Evolutionary conservation across 2,888 invertebrate species (phyloP).

Genomic region (Cheilosia soror): DNA sequence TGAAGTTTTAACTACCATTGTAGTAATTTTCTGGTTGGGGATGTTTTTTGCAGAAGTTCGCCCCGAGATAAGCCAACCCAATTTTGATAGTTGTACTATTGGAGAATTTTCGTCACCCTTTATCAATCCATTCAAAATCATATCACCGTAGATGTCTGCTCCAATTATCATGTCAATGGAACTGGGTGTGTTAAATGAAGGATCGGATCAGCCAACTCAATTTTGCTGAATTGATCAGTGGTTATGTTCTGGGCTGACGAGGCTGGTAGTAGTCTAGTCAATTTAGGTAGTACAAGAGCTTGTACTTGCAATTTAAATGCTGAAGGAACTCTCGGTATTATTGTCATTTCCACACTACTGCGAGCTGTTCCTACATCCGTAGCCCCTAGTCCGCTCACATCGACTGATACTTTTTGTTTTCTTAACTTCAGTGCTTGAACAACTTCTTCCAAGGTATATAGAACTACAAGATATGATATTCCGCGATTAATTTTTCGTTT

Average conservation of each 20-base stretch:
- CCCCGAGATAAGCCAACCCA: no score
- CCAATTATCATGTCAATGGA: background rate
- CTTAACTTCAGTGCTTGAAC: background rate
- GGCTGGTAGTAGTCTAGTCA: background rate
- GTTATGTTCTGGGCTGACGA: background rate
- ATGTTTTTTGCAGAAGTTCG: no score
- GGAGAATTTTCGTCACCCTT: background rate
- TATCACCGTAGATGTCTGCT: constrained; percentile 2
- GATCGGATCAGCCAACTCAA: background rate
- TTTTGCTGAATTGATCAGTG: background rate
- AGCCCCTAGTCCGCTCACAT: background rate
- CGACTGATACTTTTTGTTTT: background rate
- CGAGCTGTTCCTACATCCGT: background rate
- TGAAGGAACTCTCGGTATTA: background rate
- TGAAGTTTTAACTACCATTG: no score
- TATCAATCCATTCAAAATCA: constrained; percentile 4
- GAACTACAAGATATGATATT: no score
- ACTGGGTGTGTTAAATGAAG: background rate
- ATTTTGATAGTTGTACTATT: no score
- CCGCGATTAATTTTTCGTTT: no score
- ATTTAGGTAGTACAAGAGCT: background rate
- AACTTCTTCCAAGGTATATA: constrained; percentile 23
- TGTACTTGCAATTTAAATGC: background rate
- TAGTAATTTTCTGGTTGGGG: no score
- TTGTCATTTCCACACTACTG: background rate